Evolutionary conservation across 2,888 invertebrate species (phyloP).

Genomic region (Lysandra bellargus): DNA sequence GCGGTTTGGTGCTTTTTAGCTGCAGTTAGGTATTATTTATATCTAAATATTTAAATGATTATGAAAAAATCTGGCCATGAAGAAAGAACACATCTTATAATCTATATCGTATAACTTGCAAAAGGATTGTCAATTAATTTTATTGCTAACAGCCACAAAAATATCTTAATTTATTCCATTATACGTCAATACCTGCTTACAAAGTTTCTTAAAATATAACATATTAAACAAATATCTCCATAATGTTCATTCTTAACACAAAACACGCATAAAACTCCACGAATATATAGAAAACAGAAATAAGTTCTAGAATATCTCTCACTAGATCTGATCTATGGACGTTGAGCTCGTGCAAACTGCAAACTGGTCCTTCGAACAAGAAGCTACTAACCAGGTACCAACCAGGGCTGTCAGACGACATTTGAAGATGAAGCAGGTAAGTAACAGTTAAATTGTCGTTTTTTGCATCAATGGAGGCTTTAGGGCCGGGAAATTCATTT

Average conservation of each 20-base stretch:
- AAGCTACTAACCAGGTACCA: slow-evolving; percentile 4
- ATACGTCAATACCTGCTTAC: background rate
- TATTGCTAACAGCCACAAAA: background rate
- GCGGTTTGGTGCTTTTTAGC: background rate
- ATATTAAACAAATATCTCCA: background rate
- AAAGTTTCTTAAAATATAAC: background rate
- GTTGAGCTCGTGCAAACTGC: slow-evolving; percentile 13
- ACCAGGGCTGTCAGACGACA: background rate
- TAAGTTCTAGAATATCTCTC: slow-evolving; percentile 8
- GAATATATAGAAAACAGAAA: background rate
- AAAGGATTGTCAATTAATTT: background rate
- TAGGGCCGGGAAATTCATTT: too few species aligned
- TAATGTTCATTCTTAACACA: background rate
- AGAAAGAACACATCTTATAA: too few species aligned
- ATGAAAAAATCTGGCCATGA: too few species aligned
- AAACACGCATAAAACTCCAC: background rate
- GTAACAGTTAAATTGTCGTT: too few species aligned
- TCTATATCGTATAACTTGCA: too few species aligned
- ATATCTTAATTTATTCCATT: background rate
- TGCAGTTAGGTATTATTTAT: background rate
- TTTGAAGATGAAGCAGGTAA: too few species aligned
- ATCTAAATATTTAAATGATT: background rate
- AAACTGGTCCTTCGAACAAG: slow-evolving; percentile 15
- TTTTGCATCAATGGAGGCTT: too few species aligned
- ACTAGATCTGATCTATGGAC: slow-evolving; percentile 12